Base-by-base conservation (phyloP, 2,888 invertebrate species). In the Philereme transversata region DNA sequence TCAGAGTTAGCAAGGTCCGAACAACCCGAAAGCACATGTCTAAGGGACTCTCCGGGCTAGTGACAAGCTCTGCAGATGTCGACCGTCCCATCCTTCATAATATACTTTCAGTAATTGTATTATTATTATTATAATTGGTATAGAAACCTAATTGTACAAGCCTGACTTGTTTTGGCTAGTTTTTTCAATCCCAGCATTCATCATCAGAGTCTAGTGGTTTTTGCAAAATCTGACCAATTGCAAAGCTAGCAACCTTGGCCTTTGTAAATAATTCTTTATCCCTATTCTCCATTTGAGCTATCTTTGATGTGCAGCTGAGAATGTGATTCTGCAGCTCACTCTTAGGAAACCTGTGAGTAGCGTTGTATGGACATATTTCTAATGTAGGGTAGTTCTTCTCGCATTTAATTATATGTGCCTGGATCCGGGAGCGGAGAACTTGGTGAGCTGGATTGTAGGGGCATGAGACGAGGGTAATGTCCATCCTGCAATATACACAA, bases 391-490 rank as follows among this genome's bases (percentile, higher is more conserved):
- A 80, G 0, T 81, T 83, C 9, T 83, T 75, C 11, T 93, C 82
- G 65, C 95, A 95, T 73, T 94, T 94, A 0, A 93, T 72, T 0
- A 95, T 70, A 71, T 95, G 95, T 0, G 77, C 80, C 58, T 93
- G 93, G 5, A 94, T 75, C 0, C 93, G 88, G 4, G 87, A 88
- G 0, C 86, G 84, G 0, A 88, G 77, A 22, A 95, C 91, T 0
- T 83, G 79, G 69, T 95, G 95, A 0, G 77, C 43, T 0, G 74
- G 51, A 57, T 94, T 82, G 74, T 94, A 95, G 0, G 95, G 95
- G 64, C 95, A 95, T 0, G 78, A 71, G 0, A 93, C 76, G 68
- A 83, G 87, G 0, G 82, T 83, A 22, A 36, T 53, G 10, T 83
- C 74, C 85, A 85, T 84, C 41, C 22, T 22, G 22, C 22, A 22